phyloP scores from a whole-genome alignment of 2,888 invertebrate species.

The Mimachlamys varia region DNA sequence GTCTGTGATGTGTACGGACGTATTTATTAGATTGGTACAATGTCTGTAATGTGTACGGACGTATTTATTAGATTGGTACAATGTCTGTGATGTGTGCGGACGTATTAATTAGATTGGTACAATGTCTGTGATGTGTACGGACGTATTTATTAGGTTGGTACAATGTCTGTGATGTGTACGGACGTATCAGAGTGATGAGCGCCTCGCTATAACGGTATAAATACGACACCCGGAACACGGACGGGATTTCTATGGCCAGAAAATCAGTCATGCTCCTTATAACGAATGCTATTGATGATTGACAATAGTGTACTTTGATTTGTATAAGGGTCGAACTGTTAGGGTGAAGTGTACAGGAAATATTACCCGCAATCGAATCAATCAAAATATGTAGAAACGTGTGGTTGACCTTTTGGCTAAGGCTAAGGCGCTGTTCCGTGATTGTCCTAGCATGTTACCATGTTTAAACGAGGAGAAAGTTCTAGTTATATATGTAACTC shows the following conservation, averaged over 20 bases:
- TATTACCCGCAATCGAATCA: neutral
- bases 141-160: too few species aligned
- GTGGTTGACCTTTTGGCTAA: neutral
- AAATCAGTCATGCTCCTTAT: neutral
- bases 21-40: too few species aligned
- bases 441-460: conserved; percentile 22
- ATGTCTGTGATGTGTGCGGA: too few species aligned
- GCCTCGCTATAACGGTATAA: too few species aligned
- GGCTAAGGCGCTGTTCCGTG: neutral
- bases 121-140: too few species aligned
- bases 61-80: too few species aligned
- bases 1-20: too few species aligned
- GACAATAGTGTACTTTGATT: neutral
- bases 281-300: neutral
- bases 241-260: neutral
- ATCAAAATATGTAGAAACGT: neutral
- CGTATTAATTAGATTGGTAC: too few species aligned
- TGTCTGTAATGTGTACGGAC: too few species aligned
- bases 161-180: too few species aligned
- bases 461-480: conserved; percentile 17
- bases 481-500: neutral
- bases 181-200: too few species aligned
- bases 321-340: neutral
- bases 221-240: neutral
- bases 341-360: neutral